Evolutionary conservation across 1,140 invertebrate genomes (phyloP), one percentile per base, ranked within the genome.

Genomic region (Melipona quadrifasciata): DNA sequence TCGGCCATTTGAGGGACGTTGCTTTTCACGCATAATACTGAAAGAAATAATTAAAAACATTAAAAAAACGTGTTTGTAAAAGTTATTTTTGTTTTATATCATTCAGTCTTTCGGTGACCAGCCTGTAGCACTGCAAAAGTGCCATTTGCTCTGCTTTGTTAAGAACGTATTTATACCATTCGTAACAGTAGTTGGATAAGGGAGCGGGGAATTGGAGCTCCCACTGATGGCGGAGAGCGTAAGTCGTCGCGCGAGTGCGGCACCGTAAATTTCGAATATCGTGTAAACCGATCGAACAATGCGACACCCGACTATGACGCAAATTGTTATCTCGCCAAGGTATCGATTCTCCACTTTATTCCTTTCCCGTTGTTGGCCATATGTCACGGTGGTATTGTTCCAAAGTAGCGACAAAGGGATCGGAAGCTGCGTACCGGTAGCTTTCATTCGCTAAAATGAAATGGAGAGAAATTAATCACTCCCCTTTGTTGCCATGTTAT

Each of bases 341-440:
- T 84, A 87, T 87, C 82, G 86, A 87, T 87, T 80, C 64, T 70
- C 64, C 58, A 57, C 58, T 73, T 84, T 80, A 71, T 84, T 53
- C 61, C 73, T 58, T 84, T 74, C 55, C 57, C 39, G 72, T 70
- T 64, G 76, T 47, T 64, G 14, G 65, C 71, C 71, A 64, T 80
- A 76, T 80, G 82, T 85, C 61, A 57, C 81, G 64, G 64, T 75
- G 76, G 55, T 55, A 76, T 87, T 75, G 86, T 80, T 80, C 71
- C 64, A 31, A 47, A 47, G 4, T 58, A 21, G 27, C 64, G 61
- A 53, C 81, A 16, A 61, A 58, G 31, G 73, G 31, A 58, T 73
- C 39, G 53, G 31, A 65, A 61, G 10, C 72, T 68, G 71, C 79
- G 31, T n/a, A 53, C 47, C 72, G 53, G 39, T 51, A 34, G 31